A percentile compares a stretch with the other conserved stretches of the same genome.
Conservation (phyloP, 2,888 invertebrate species). For the Caenorhabditis zanzibari region DNA sequence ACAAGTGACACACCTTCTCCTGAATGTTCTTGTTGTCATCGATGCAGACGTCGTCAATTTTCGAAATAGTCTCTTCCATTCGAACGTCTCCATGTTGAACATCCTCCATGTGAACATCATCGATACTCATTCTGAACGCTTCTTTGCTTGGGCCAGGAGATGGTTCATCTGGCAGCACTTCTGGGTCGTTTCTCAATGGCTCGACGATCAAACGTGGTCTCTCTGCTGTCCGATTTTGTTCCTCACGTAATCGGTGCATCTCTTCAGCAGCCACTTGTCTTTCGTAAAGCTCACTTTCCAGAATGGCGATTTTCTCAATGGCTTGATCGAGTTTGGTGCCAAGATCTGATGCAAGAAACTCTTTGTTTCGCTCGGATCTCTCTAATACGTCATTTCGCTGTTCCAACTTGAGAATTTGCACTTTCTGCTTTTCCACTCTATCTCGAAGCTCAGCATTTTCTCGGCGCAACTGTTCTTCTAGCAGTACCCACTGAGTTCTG, state of each 20-base stretch:
- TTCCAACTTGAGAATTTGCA: conserved; percentile 63
- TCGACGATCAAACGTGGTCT: conserved; percentile 69
- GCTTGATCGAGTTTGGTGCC: conserved; percentile 63
- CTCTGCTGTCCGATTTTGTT: conserved; percentile 50
- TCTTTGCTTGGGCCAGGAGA: conserved; percentile 59
- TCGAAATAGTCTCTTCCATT: conserved; percentile 58
- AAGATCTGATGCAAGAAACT: conserved; percentile 66
- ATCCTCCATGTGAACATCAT: conserved; percentile 64
- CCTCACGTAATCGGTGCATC: conserved; percentile 65
- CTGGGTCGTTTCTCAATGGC: conserved; percentile 67
- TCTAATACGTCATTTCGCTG: conserved; percentile 72
- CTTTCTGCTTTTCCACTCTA: conserved; percentile 27
- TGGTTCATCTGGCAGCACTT: conserved; percentile 67
- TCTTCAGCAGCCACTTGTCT: conserved; percentile 69
- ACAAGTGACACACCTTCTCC: conserved; percentile 39
- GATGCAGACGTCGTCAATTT: conserved; percentile 46
- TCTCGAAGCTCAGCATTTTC: conserved; percentile 51
- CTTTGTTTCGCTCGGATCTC: conserved; percentile 67
- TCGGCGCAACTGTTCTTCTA: conserved; percentile 60
- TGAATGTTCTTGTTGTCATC: conserved; percentile 55
- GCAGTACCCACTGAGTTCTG: conserved; percentile 51
- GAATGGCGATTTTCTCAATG: conserved; percentile 67
- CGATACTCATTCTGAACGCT: conserved; percentile 48
- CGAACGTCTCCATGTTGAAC: conserved; percentile 29
- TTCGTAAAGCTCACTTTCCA: conserved; percentile 70